Evolutionary conservation across 2,888 invertebrate species (phyloP), one percentile per base, ranked within the genome.

Genomic region (Thecocarcelia acutangulata): DNA sequence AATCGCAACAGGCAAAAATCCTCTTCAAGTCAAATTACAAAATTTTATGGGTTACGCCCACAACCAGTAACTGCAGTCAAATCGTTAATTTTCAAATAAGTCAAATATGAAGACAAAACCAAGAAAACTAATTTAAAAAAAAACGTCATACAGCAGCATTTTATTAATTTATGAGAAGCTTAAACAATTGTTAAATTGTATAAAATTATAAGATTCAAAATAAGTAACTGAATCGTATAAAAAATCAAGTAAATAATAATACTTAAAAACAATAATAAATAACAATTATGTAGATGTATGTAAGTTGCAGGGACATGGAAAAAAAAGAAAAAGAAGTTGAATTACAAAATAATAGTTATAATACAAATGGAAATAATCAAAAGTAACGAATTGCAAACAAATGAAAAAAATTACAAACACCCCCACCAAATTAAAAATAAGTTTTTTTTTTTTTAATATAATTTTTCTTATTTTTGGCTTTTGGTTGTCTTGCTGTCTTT

Each of bases 131-230:
- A 79, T 42, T 15, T 17, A 59, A 13, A 19, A 40, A 58, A 33
- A n/a, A 28, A 46, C 63, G 50, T 63, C 73, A 68, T 69, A 82
- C 81, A 78, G 81, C 81, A 81, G 81, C 81, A 74, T 78, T 74
- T 82, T 78, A 63, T 78, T 74, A 82, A 82, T 82, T 82, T 82
- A 82, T 73, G 77, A 74, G 81, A 82, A 77, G 81, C 81, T 78
- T 82, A 82, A 82, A 82, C 73, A 82, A 82, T 82, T 82, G 77
- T 46, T 82, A 77, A 82, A 81, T 77, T 81, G 69, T 74, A 77
- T 81, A 63, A 77, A 77, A 81, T 81, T 81, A 81, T 73, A 56
- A 76, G 66, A 17, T 21, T 46, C 28, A 33, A 56, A 63, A 48
- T 50, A 66, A 77, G 28, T 19, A 37, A 72, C 42, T 21, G 37